A percentile compares a stretch with the other conserved stretches of the same genome.
Conservation (phyloP, 2,113 vertebrate species). For the Cercopithecus mona region DNA sequence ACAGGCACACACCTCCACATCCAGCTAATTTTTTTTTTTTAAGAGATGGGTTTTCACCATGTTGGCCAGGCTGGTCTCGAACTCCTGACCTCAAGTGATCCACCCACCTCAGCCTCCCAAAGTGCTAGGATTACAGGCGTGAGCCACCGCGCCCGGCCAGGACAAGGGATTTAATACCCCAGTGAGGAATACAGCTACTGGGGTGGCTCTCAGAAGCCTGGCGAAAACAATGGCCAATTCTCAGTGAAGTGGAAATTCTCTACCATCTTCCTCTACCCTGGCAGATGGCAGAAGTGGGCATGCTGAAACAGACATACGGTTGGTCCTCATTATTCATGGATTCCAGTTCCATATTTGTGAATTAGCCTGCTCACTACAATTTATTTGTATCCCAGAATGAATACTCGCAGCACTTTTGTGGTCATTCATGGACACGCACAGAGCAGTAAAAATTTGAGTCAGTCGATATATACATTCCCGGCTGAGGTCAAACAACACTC, state of each 20-base stretch:
- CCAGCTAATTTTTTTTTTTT: too few relatives aligned
- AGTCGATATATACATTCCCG: neutral
- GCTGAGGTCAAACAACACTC: neutral
- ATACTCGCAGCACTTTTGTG: neutral
- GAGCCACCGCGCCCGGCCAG: too few relatives aligned
- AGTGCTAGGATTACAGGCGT: too few relatives aligned
- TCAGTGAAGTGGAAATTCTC: neutral
- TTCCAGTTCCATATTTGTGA: neutral
- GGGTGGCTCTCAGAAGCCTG: neutral
- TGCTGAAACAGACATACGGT: neutral
- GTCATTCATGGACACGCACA: neutral
- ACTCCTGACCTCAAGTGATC: too few relatives aligned
- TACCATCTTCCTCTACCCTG: neutral
- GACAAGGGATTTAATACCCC: neutral
- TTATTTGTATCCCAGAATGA: neutral
- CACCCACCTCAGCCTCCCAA: too few relatives aligned
- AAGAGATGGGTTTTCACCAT: too few relatives aligned
- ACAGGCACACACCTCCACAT: too few relatives aligned
- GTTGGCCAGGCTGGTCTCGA: too few relatives aligned
- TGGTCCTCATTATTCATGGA: neutral
- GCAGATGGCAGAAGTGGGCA: neutral
- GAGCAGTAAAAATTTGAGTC: neutral
- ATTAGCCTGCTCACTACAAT: neutral
- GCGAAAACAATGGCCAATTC: neutral
- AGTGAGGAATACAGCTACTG: neutral